phyloP scores from a whole-genome alignment of 2,797 vertebrate genomes.

The Poeciliopsis infans region DNA sequence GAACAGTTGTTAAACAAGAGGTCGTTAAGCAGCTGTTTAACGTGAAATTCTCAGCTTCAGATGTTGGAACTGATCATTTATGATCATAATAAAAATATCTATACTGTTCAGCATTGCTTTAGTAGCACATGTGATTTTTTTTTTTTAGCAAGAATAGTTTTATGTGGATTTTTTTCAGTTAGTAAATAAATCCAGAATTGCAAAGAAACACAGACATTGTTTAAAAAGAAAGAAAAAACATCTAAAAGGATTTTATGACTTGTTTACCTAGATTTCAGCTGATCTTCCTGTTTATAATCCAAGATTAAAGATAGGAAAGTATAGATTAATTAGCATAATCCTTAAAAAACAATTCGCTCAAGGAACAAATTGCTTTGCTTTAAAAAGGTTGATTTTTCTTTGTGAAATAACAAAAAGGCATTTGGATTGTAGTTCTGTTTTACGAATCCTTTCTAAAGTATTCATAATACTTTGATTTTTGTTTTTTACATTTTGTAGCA shows the following conservation, averaged over 20 bases:
- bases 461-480: background rate
- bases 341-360: background rate
- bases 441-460: background rate
- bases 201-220: background rate
- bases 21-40: slow-evolving; percentile 32
- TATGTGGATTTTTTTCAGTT: background rate
- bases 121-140: background rate
- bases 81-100: background rate
- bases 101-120: background rate
- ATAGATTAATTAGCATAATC: background rate
- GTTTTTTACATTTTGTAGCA: background rate
- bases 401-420: background rate
- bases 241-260: background rate
- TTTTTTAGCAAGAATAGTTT: background rate
- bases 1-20: slow-evolving; percentile 35
- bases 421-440: background rate
- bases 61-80: slow-evolving; percentile 24
- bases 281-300: background rate
- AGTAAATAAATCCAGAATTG: background rate
- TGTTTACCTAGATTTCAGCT: background rate
- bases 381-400: background rate
- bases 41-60: background rate
- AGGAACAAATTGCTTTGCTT: background rate
- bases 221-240: too few species aligned
- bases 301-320: background rate